Evolutionary conservation across 2,797 vertebrate species (phyloP), one percentile per base, ranked within the genome.

Genomic region (Xenentodon cancila): DNA sequence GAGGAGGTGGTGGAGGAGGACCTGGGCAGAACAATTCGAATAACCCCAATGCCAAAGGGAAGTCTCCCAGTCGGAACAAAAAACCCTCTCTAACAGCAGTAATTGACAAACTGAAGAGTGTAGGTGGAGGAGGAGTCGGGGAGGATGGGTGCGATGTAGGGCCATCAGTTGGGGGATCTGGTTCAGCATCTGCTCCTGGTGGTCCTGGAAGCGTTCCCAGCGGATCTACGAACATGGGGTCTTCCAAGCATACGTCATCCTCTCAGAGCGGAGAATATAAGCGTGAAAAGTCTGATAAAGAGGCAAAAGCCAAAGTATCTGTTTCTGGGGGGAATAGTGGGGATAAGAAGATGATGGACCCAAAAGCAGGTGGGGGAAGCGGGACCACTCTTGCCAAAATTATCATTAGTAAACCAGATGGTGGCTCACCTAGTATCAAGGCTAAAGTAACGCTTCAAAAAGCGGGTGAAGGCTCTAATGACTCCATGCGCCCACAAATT

Each of bases 11-110:
- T 50, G 18, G 86, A 13, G 74, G 79, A 21, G 85, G 76, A 1
- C 67, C 76, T 17, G 64, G 84, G 49, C 90, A 91, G 59, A 91
- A 91, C 64, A 92, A 91, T 45, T 58, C 91, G 57, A 92, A 94
- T 79, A 95, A 94, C 64, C 91, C 93, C 25, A 95, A 94, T 21
- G 96, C 97, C 74, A 99, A 98, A 90, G 97, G 98, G 42, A 99
- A 99, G 84, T 99, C 97, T 37, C 98, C 98, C 3, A 99, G 98
- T 88, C 95, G 97, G 67, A 99, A 99, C 93, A 99, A 99, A 91
- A 99, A 99, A 75, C 97, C 97, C 0, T 99, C 98, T 5, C 93
- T 99, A 70, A 99, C 95, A 0, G 98, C 98, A 0, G 98, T 99
- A 72, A 99, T 99, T 71, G 97, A 99, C 92, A 99, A 99, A 81